Percentiles rank a stretch among this genome's conserved stretches.
Conservation (phyloP, 2,797 vertebrate genomes). For the Acipenser transmontanus region DNA sequence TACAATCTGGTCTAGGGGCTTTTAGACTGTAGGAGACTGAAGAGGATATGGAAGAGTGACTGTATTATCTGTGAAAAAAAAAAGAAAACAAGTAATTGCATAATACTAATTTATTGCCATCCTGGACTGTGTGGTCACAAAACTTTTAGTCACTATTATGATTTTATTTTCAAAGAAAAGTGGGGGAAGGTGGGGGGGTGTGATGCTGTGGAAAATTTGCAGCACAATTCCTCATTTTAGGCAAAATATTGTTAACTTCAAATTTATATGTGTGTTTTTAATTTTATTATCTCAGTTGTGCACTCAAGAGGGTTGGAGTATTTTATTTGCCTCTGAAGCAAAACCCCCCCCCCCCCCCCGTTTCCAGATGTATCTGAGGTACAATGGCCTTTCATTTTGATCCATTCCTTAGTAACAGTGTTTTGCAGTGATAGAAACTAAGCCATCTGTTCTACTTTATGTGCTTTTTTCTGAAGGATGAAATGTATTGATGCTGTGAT, state of each 20-base stretch:
- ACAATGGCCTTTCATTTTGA: slow-evolving; percentile 34
- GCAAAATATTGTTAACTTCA: slow-evolving; percentile 36
- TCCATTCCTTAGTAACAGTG: slow-evolving; percentile 40
- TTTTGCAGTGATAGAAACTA: slow-evolving; percentile 36
- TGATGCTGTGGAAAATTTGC: slow-evolving; percentile 63
- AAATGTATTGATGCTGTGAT: slow-evolving; percentile 63
- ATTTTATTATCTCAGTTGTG: slow-evolving; percentile 43
- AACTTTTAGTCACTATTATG: slow-evolving; percentile 77
- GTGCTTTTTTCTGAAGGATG: slow-evolving; percentile 53
- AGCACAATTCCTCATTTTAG: slow-evolving; percentile 53
- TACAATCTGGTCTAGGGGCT: slow-evolving; percentile 86
- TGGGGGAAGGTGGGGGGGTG: slow-evolving; percentile 49
- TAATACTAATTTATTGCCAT: slow-evolving; percentile 91
- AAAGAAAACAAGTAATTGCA: slow-evolving; percentile 55
- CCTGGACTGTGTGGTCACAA: slow-evolving; percentile 69
- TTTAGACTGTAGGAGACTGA: slow-evolving; percentile 33
- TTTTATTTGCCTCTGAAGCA: slow-evolving; percentile 43
- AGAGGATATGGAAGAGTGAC: slow-evolving; percentile 60
- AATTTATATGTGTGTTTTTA: slow-evolving; percentile 24
- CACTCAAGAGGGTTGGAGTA: slow-evolving; percentile 43
- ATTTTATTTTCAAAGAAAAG: slow-evolving; percentile 77
- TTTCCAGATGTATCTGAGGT: slow-evolving; percentile 30
- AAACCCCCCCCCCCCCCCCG: slow-evolving; percentile 34
- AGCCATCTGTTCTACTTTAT: slow-evolving; percentile 46
- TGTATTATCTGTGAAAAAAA: slow-evolving; percentile 73